Base-by-base conservation (phyloP, 1,140 invertebrate genomes). In the Armadillidium nasatum region DNA sequence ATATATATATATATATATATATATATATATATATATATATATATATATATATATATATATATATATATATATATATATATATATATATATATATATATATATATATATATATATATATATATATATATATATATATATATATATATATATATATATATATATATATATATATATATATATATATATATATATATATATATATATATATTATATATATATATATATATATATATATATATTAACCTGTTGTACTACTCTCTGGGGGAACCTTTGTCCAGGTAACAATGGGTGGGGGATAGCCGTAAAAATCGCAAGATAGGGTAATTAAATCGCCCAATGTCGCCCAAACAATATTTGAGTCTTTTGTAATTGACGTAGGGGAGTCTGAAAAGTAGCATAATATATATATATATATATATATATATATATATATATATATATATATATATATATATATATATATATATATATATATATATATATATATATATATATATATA, bases 121-220 rank as follows among this genome's bases (percentile, higher is more conserved):
- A n/a, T n/a, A n/a, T n/a, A n/a, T n/a, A n/a, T n/a, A n/a, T n/a
- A n/a, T n/a, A n/a, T n/a, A n/a, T n/a, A n/a, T n/a, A n/a, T n/a
- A 15, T 10, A 50, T 50, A 10, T 15, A 10, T 50, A 50, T 50
- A 50, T 15, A 50, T 50, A 50, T 15, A 50, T 50, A 50, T 15
- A 50, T 50, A 50, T 15, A 50, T 50, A 50, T 15, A 50, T 50
- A 50, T 15, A 50, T 50, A 50, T 15, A 50, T 50, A 50, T 15
- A 50, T 50, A 50, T 15, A 50, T 50, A 50, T 50, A 10, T 15
- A 15, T 50, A 15, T 50, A 50, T 50, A 50, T 50, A 50, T 50
- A 50, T 50, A 50, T 50, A 50, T 50, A 50, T n/a, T 50, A 50
- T 50, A 50, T 50, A 50, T 50, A 50, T 50, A 50, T 50, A 50